A percentile compares a stretch with the other conserved stretches of the same genome.
Evolutionary conservation across 2,888 invertebrate species (phyloP).

Genomic region (Drosophila koepferae): DNA sequence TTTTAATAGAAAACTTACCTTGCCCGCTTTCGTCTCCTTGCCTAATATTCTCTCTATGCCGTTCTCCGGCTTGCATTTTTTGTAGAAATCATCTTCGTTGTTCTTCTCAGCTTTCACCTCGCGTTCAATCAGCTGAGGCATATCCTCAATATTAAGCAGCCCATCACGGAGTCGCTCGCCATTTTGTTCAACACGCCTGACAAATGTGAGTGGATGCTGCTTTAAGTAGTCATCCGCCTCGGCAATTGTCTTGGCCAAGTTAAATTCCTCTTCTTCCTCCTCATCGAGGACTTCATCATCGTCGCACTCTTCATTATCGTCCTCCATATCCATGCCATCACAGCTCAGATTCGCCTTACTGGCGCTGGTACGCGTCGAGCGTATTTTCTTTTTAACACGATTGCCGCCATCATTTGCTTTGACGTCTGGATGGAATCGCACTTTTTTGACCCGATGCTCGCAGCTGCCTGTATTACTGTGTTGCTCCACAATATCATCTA

Average conservation of each 20-base stretch:
- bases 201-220: constrained; percentile 79
- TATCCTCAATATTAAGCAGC: constrained; percentile 61
- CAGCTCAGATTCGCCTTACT: constrained; percentile 39
- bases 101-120: constrained; percentile 13
- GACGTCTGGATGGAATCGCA: constrained; percentile 78
- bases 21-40: constrained; percentile 78
- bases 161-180: constrained; percentile 61
- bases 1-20: constrained; percentile 45
- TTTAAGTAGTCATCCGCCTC: constrained; percentile 77
- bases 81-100: constrained; percentile 70
- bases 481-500: constrained; percentile 35
- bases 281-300: constrained; percentile 50
- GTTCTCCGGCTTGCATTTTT: constrained; percentile 75
- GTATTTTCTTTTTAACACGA: constrained; percentile 70
- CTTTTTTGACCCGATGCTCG: constrained; percentile 69
- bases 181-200: constrained; percentile 63
- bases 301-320: constrained; percentile 38
- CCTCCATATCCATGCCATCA: constrained; percentile 67
- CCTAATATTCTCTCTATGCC: constrained; percentile 79
- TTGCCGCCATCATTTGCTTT: constrained; percentile 78
- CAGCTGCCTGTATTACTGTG: constrained; percentile 53
- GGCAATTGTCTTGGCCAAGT: constrained; percentile 74
- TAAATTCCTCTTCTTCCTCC: constrained; percentile 65
- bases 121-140: constrained; percentile 39
- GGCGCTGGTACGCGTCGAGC: constrained; percentile 17